Base-by-base conservation (phyloP, 2,113 vertebrate genomes). In the Aleadryas rufinucha region DNA sequence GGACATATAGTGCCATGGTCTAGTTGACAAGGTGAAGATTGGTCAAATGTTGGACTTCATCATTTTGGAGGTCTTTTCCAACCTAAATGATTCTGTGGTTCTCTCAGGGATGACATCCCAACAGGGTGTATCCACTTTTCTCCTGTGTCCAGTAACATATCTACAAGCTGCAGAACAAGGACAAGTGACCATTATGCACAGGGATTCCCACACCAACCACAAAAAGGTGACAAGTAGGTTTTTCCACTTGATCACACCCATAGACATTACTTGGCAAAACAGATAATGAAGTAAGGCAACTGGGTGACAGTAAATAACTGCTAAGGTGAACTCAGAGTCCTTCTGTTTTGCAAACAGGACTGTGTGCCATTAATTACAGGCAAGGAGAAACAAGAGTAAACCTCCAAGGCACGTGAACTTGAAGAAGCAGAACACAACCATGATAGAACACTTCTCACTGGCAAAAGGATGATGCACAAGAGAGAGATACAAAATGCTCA, bases 191-290 rank as follows among this genome's bases (percentile, higher is more conserved):
- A 57, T 23, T 87, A 68, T 23, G 30, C 74, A 37, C 33, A 44
- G 20, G 65, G 33, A 82, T 84, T 89, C 89, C 54, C 35, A 35
- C n/a, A 35, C 5, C 28, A 39, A 56, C 63, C 8, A 3, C 66
- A 87, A 77, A 89, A 72, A 83, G 59, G 45, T 57, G 70, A 81
- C 91, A 60, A 77, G 81, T 35, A 61, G 50, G 15, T 80, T 93
- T 93, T 96, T 94, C 82, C 92, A 93, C 82, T 84, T 49, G 75
- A 91, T 80, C 71, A 86, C 85, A 77, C 47, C 24, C 79, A 77
- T 31, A 93, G 78, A 85, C 75, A 77, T 70, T 80, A 80, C 79
- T 61, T 70, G 39, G 84, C 54, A 88, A 96, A 95, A 90, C 0
- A 44, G 50, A 52, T 78, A 94, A 96, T 54, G 70, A 93, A 89